Percentiles rank a stretch among this genome's conserved stretches.
These are phyloP conservation scores for Pollicipes pollicipes DNA, from an alignment of 1,140 invertebrate genomes.

Conservation along the genomic window DNA sequence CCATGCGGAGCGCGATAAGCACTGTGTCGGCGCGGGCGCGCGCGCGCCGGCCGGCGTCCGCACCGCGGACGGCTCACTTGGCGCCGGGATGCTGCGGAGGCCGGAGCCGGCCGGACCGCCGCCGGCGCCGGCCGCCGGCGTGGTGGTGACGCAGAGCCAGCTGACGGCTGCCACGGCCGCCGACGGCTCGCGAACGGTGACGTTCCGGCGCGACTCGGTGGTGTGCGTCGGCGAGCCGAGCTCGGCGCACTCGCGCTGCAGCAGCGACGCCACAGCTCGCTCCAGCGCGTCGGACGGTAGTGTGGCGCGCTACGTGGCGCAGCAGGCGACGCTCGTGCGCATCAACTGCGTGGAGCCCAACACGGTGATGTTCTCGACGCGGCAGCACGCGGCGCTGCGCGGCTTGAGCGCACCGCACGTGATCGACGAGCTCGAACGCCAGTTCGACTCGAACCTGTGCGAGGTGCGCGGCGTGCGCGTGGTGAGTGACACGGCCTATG, in stretches of 20 bases:
- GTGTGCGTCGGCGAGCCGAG: background rate
- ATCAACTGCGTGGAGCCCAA: conserved; percentile 23
- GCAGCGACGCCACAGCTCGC: background rate
- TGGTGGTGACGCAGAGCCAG: background rate
- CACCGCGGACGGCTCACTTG: conserved; percentile 4
- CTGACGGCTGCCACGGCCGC: background rate
- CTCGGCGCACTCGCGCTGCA: background rate
- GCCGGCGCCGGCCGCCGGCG: background rate
- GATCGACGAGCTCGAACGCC: conserved; percentile 26
- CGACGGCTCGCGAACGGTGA: conserved; percentile 12
- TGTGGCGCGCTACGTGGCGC: conserved; percentile 6
- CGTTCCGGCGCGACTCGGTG: conserved; percentile 15
- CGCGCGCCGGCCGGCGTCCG: conserved; percentile 13
- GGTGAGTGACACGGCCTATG: conserved; percentile 21
- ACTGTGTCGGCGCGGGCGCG: conserved; percentile 14
- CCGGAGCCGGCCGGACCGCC: background rate
- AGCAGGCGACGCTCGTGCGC: conserved; percentile 19
- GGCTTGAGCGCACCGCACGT: conserved; percentile 24
- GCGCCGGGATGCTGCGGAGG: background rate
- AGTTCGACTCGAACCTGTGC: conserved; percentile 23
- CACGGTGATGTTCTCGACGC: conserved; percentile 22
- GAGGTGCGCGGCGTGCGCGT: conserved; percentile 24
- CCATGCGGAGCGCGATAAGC: conserved; percentile 19
- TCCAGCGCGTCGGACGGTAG: background rate
- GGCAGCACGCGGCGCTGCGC: conserved; percentile 19